phyloP scores from a whole-genome alignment of 2,113 vertebrate genomes.

The Lates calcarifer region DNA sequence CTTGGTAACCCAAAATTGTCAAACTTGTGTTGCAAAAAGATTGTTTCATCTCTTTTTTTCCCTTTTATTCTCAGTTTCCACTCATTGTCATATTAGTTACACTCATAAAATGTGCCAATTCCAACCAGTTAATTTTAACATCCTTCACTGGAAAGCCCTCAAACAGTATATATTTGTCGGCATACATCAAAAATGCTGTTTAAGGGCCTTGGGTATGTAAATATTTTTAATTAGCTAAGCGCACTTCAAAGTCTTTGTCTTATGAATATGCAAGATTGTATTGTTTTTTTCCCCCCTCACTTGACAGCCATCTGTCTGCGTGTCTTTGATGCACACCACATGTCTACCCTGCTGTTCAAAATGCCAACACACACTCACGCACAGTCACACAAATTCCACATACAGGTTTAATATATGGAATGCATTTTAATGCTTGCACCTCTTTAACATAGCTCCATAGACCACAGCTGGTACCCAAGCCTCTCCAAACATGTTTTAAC shows the following conservation, averaged over 20 bases:
- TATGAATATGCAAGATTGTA: conserved; percentile 78
- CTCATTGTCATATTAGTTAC: conserved; percentile 46
- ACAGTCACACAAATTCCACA: conserved; percentile 9
- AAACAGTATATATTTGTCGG: conserved; percentile 59
- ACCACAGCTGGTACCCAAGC: background rate
- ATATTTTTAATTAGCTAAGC: conserved; percentile 77
- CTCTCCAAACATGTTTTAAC: conserved; percentile 13
- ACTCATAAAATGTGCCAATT: conserved; percentile 57
- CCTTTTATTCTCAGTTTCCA: conserved; percentile 33
- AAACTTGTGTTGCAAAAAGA: conserved; percentile 7
- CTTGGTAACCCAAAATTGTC: conserved; percentile 6
- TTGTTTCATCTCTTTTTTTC: background rate
- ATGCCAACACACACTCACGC: conserved; percentile 38
- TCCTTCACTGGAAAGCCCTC: conserved; percentile 36
- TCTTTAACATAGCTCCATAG: conserved; percentile 32
- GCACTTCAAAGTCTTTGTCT: conserved; percentile 78
- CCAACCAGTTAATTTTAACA: conserved; percentile 37
- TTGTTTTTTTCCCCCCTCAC: conserved; percentile 51
- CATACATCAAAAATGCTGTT: conserved; percentile 63
- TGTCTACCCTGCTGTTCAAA: conserved; percentile 71
- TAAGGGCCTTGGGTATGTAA: conserved; percentile 68
- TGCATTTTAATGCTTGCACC: conserved; percentile 31
- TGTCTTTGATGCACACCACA: conserved; percentile 79
- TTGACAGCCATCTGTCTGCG: conserved; percentile 78
- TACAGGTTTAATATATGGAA: conserved; percentile 49